Base-by-base conservation (phyloP, 2,797 vertebrate genomes). In the Lophius americanus region DNA sequence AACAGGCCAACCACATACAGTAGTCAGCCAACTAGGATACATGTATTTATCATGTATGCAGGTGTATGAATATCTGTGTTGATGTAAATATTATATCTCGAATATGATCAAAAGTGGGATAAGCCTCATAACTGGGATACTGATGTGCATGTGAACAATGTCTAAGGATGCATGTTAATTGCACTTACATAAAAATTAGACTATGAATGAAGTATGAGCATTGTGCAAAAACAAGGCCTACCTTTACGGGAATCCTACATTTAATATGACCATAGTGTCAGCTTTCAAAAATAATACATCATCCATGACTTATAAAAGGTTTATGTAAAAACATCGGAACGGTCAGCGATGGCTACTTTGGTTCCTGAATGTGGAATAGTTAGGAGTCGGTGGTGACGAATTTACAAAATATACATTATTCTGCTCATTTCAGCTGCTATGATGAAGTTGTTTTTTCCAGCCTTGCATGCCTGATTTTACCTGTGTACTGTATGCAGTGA, bases 151-250 rank as follows among this genome's bases (percentile, higher is more conserved):
- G 23, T 23, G 23, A 23, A 23, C 23, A 23, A 23, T 23, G 23
- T 23, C 23, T 64, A 76, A 58, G 50, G 83, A 79, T 60, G 43
- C 53, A 79, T 74, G 62, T 81, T 86, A 79, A 90, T 80, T 87
- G 81, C 88, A 89, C 84, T 55, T 61, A 81, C 79, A 66, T 69
- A 3, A 60, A 64, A 70, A 12, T 70, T 55, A 71, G 44, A 67
- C 73, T 80, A 78, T 85, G 64, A 86, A 81, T 84, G 75, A 82
- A 77, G 55, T 79, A 78, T 82, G 67, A 85, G 81, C 70, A 85
- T 76, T 90, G 86, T 91, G 83, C 86, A 89, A 88, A 88, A 79
- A 82, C 71, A 83, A 85, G 52, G 61, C 83, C 60, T 82, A 85
- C 60, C 78, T 81, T 70, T 68, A 80, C 70, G 57, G 61, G 75